Base-by-base conservation (phyloP, 2,113 vertebrate genomes). In the Siniperca chuatsi region DNA sequence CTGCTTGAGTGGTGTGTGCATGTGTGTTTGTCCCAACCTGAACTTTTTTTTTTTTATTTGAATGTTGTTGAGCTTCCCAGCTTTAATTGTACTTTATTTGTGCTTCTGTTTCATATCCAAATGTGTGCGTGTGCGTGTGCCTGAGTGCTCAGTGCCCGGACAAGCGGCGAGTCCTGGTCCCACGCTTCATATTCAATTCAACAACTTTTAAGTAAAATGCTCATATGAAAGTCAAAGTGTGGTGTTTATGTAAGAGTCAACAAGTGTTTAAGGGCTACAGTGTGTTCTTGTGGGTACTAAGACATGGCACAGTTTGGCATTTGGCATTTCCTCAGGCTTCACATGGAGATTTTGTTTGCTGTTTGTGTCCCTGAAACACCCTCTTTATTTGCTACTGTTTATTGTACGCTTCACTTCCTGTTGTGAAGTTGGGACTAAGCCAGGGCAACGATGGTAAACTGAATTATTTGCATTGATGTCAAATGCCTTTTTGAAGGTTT, bases 191-290 rank as follows among this genome's bases (percentile, higher is more conserved):
- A 68, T 78, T 87, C 68, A 85, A 89, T 90, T 89, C 86, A 90
- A 33, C 65, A 62, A 79, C 72, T 74, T 88, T 69, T 21, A 84
- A 78, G 70, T 80, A 87, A 87, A 92, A 88, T 13, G 46, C 81
- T 84, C 75, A 81, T 67, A 69, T 85, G 83, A 83, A 90, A 89
- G 84, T 86, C 75, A 81, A 74, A 85, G 57, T 21, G 40, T 7
- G 4, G 55, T 55, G 70, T 90, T 90, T 89, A 90, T 83, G 71
- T 78, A 91, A 83, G 79, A 90, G 64, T 89, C 76, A 83, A 87
- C 83, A 83, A 79, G 81, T 73, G 0, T 82, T 88, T 88, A 79
- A 80, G 44, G 57, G 64, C 72, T 75, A 2, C 48, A 78, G 60
- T 37, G 42, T 65, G 58, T 88, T 71, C 52, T 74, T 58, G 48